phyloP scores from a whole-genome alignment of 2,797 vertebrate species.

The Typhlichthys eigenmanni region DNA sequence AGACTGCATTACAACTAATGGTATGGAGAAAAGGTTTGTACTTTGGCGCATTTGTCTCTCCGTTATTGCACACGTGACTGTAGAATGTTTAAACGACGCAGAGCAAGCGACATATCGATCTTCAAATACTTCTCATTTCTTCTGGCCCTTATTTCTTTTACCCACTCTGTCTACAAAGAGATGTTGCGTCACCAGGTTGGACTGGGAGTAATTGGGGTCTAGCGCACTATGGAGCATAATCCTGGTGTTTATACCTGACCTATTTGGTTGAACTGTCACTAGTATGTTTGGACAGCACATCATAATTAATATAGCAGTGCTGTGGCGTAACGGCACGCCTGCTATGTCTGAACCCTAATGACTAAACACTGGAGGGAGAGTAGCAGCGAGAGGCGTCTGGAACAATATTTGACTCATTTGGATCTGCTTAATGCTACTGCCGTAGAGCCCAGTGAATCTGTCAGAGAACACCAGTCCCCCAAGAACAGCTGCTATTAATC shows the following conservation, averaged over 20 bases:
- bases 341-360: slow-evolving; percentile 86
- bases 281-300: slow-evolving; percentile 87
- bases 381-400: slow-evolving; percentile 66
- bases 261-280: slow-evolving; percentile 92
- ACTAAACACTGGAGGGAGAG: slow-evolving; percentile 82
- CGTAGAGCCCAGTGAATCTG: slow-evolving; percentile 83
- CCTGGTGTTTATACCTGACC: slow-evolving; percentile 88
- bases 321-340: slow-evolving; percentile 80
- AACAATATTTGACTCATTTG: slow-evolving; percentile 90
- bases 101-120: slow-evolving; percentile 69
- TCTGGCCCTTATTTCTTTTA: slow-evolving; percentile 46
- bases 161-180: slow-evolving; percentile 67
- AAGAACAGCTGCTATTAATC: slow-evolving; percentile 81
- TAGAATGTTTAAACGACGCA: slow-evolving; percentile 53
- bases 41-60: slow-evolving; percentile 72
- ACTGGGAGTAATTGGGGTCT: slow-evolving; percentile 55
- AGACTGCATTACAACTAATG: slow-evolving; percentile 73
- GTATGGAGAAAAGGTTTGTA: slow-evolving; percentile 65
- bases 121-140: slow-evolving; percentile 75
- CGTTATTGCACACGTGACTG: slow-evolving; percentile 37
- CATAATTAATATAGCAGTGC: slow-evolving; percentile 91
- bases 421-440: slow-evolving; percentile 75
- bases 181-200: slow-evolving; percentile 77
- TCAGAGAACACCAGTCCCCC: slow-evolving; percentile 71
- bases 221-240: slow-evolving; percentile 82